Evolutionary conservation across 2,113 vertebrate species (phyloP).

Genomic region (Dascyllus trimaculatus): DNA sequence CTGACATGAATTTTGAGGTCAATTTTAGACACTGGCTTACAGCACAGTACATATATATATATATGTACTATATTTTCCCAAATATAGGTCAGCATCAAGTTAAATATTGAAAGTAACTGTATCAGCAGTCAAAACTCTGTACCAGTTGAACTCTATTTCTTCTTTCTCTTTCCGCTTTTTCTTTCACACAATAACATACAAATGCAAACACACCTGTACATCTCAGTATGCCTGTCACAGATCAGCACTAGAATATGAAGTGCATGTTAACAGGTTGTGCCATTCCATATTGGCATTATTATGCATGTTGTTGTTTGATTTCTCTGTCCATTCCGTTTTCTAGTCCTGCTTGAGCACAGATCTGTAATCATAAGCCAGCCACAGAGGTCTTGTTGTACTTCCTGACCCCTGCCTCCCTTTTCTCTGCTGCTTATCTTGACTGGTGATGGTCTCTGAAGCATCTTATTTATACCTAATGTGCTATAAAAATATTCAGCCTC

Average conservation of each 20-base stretch:
- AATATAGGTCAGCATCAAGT: too few relatives aligned
- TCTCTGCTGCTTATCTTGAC: conserved; percentile 39
- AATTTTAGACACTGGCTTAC: too few relatives aligned
- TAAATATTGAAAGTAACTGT: neutral
- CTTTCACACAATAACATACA: conserved; percentile 36
- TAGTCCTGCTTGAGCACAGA: conserved; percentile 66
- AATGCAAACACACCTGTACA: conserved; percentile 23
- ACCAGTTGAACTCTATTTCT: conserved; percentile 23
- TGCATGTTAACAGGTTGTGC: conserved; percentile 77
- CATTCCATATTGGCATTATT: conserved; percentile 70
- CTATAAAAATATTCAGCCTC: conserved; percentile 17
- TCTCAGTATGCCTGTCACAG: conserved; percentile 51
- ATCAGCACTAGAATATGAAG: conserved; percentile 56
- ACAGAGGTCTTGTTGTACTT: conserved; percentile 51
- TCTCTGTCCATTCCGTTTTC: conserved; percentile 62
- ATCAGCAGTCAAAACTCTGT: neutral
- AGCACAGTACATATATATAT: too few relatives aligned
- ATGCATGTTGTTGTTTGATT: conserved; percentile 78
- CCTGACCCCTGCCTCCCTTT: conserved; percentile 43
- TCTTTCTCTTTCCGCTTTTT: conserved; percentile 22
- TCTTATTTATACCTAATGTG: conserved; percentile 24
- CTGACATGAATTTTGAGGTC: too few relatives aligned
- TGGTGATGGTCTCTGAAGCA: conserved; percentile 32
- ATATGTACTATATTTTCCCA: too few relatives aligned
- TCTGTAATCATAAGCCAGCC: conserved; percentile 59